Base-by-base conservation (phyloP, 2,888 invertebrate genomes). In the Blera fallax region DNA sequence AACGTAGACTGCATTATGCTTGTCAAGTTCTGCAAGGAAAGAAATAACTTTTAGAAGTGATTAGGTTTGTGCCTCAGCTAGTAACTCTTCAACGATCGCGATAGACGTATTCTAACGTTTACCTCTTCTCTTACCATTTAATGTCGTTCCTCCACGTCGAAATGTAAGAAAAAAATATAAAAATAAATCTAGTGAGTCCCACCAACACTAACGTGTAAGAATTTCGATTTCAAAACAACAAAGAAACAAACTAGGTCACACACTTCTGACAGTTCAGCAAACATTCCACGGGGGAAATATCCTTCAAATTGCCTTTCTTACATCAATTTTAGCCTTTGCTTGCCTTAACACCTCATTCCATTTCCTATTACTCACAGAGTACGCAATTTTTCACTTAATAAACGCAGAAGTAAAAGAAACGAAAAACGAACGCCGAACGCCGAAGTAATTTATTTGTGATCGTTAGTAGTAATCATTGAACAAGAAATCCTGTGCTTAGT, bases 371-470 rank as follows among this genome's bases (percentile, higher is more conserved):
- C 18, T 45, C 45, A 48, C 18, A 18, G 37, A 11, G 34, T 50
- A 78, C 78, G 52, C 70, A 69, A 62, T 78, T 78, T 70, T 62
- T 62, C 78, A 78, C 60, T 56, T 27, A 67, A 67, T 77, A 52
- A 32, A 45, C 70, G 16, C 50, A 70, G 8, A 45, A 56, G 21
- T 14, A 21, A n/a, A 69, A 21, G 50, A 2, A 78, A 73, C 10
- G 5, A 16, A 64, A 80, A 56, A n/a, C n/a, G n/a, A n/a, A n/a
- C n/a, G n/a, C n/a, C 45, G 50, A 62, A 58, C 37, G 50, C 58
- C 73, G 24, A 67, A 65, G 58, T 60, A 74, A 81, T 76, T 81
- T 52, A 62, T 76, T 81, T 76, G 67, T 24, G 58, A 74, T 74
- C 78, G 58, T 67, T 74, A 60, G 32, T 34, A 37, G 74, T 48